A percentile compares a stretch with the other conserved stretches of the same genome.
Conservation (phyloP, 1,140 invertebrate species). For the Cephus cinctus region DNA sequence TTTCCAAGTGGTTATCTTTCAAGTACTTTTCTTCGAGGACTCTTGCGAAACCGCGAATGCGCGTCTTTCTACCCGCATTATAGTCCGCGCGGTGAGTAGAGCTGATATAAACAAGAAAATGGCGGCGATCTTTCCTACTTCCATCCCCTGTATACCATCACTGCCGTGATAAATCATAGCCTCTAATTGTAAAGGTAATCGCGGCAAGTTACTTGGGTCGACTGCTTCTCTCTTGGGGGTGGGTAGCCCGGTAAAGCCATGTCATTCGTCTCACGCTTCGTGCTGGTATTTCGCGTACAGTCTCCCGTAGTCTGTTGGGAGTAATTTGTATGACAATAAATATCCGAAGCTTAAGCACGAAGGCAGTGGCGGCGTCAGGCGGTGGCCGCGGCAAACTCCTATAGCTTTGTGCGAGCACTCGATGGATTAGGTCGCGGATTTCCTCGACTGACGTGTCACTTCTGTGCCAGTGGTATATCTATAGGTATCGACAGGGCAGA, state of each 20-base stretch:
- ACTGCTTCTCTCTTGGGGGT: neutral
- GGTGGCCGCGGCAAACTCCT: constrained; percentile 27
- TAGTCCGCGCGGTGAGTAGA: too few relatives aligned
- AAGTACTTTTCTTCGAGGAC: too few relatives aligned
- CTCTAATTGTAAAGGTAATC: neutral
- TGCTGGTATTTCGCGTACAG: too few relatives aligned
- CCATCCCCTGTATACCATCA: neutral
- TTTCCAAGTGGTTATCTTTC: too few relatives aligned
- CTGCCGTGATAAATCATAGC: neutral
- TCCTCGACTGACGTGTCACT: too few relatives aligned
- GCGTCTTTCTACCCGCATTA: too few relatives aligned
- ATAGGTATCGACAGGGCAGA: too few relatives aligned
- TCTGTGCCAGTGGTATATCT: too few relatives aligned
- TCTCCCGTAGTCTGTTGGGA: constrained; percentile 14
- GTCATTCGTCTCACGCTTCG: neutral
- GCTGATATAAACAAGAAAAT: too few relatives aligned
- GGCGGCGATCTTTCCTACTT: too few relatives aligned
- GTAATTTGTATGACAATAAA: constrained; percentile 32
- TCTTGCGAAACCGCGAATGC: too few relatives aligned
- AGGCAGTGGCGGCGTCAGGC: constrained; percentile 35
- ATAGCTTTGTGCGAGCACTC: constrained; percentile 27
- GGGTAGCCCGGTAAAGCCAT: neutral
- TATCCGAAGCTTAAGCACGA: constrained; percentile 13
- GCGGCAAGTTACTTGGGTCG: neutral
- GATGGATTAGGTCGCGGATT: constrained; percentile 24